Base-by-base conservation (phyloP, 2,113 vertebrate genomes). In the Megaceryle torquata region DNA sequence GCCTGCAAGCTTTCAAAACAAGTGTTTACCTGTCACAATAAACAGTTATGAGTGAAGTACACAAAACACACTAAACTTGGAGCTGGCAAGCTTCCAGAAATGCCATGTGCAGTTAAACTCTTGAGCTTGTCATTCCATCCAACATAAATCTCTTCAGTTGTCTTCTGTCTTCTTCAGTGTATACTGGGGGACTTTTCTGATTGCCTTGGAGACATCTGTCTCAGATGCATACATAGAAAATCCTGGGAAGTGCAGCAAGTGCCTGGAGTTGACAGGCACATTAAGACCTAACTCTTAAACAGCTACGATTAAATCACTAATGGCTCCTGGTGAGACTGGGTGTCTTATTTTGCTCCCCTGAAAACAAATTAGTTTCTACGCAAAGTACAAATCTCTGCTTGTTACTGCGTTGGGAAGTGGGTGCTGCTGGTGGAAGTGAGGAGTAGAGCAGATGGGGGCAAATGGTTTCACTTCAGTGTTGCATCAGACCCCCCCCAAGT, bases 21-120 rank as follows among this genome's bases (percentile, higher is more conserved):
- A 98, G 96, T 98, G 97, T 98, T 98, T 98, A 98, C 97, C 98
- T 98, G 97, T 98, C 98, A 98, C 98, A 98, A 98, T 98, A 98
- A 98, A 98, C 96, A 97, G 98, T 97, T 98, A 94, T 96, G 97
- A 97, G 97, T 94, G 97, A 97, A 97, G 97, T 97, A 97, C 97
- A 97, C 96, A 97, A 97, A 97, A 98, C 97, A 97, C 94, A 96
- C 93, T 96, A 95, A 97, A 95, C 96, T 85, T 46, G 37, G 95
- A 60, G 85, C 92, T 98, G 98, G 98, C 97, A 94, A 82, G 53
- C 91, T 96, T 98, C 97, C 96, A 97, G 89, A 91, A 94, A 84
- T 69, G 91, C 97, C 92, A 94, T 84, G 82, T 95, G 97, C 93
- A 41, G 89, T 97, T 96, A 89, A 83, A 96, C 90, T 67, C 61